Evolutionary conservation across 2,888 invertebrate species (phyloP), one percentile per base, ranked within the genome.

Genomic region (Meliscaeva auricollis): DNA sequence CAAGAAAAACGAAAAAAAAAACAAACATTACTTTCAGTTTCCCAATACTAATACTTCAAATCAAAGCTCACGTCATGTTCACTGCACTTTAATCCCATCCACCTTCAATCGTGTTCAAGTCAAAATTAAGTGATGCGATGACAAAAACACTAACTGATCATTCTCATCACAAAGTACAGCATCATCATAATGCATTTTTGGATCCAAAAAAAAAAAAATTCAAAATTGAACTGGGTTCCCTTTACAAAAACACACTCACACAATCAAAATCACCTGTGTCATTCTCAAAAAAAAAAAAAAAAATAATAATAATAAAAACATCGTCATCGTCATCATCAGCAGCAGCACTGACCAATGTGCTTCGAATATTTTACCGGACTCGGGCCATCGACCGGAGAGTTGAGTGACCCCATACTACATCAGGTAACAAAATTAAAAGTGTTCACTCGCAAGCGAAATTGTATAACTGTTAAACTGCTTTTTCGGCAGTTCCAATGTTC

Each of bases 361-460:
- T 26, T 52, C 48, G 35, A 56, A 79, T 58, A 80, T 68, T 75
- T 41, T 30, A 46, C 64, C 46, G 54, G 26, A 69, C 54, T 22
- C 54, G 41, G 85, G 85, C 80, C 85, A 85, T 73, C 85, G 85
- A 85, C 85, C 85, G 85, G 48, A 77, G 72, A 85, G 85, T 85
- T 85, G 80, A 85, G 26, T 81, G 85, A 85, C 80, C 85, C 85
- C 26, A 46, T 38, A 35, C 66, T 56, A 64, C 52, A 38, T 35
- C 38, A 60, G 58, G 46, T 60, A 80, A 81, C 80, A 88, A 88
- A 88, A 88, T 80, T 87, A 88, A 88, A 88, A 88, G 88, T 88
- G 88, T 87, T 87, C 87, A 88, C 84, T 85, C 80, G 73, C 81
- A 80, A 85, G 88, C 88, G 88, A 88, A 88, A 88, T 88, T 88